Conservation (phyloP, 2,113 vertebrate species). For the Silurus meridionalis region DNA sequence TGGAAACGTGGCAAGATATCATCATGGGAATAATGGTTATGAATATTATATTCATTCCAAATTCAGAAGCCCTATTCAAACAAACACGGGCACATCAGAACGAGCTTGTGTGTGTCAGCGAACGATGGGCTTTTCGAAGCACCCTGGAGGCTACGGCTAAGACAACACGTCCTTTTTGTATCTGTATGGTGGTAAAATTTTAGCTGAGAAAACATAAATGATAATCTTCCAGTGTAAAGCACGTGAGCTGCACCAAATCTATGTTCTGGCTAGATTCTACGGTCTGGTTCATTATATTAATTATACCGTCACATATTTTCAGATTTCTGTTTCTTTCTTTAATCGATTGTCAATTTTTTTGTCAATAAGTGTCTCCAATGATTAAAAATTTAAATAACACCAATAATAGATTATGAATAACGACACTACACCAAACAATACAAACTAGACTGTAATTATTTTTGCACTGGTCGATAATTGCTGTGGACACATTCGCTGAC, state of each 20-base stretch:
- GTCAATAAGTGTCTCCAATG: background rate
- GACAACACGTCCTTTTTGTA: slow-evolving; percentile 24
- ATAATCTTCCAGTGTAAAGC: background rate
- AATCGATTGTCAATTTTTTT: background rate
- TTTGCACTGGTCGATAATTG: no score
- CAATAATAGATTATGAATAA: no score
- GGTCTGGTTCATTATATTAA: background rate
- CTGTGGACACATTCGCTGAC: no score
- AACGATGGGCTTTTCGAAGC: background rate
- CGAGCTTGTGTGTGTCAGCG: slow-evolving; percentile 2
- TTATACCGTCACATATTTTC: background rate
- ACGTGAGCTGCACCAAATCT: background rate
- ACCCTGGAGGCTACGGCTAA: slow-evolving; percentile 11
- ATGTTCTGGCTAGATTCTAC: background rate
- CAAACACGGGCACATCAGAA: slow-evolving; percentile 38
- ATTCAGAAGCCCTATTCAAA: slow-evolving; percentile 51
- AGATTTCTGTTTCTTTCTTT: background rate
- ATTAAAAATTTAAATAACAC: background rate
- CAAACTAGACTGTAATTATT: no score
- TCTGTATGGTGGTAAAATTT: background rate
- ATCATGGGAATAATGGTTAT: slow-evolving; percentile 56
- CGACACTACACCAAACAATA: no score
- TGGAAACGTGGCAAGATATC: slow-evolving; percentile 54
- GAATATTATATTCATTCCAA: slow-evolving; percentile 51
- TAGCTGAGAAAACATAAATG: slow-evolving; percentile 13